Evolutionary conservation across 2,888 invertebrate species (phyloP), one percentile per base, ranked within the genome.

Genomic region (Eudasyphora cyanicolor): DNA sequence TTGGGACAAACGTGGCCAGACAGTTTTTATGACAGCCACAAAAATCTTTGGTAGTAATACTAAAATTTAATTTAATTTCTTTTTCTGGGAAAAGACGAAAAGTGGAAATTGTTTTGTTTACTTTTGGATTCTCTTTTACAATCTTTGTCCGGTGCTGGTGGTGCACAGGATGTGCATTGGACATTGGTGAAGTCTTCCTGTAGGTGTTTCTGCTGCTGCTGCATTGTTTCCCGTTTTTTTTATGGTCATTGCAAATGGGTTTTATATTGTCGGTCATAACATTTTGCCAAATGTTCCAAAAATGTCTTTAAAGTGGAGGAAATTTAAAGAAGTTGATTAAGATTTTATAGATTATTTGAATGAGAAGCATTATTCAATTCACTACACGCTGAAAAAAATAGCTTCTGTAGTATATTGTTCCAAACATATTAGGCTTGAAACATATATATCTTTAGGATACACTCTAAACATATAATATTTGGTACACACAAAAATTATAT

Each of bases 31-130:
- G 90, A 87, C 88, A 85, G 82, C 85, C 86, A 88, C 87, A 87
- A 87, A 87, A 89, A 89, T 89, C 89, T 87, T 62, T 82, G 75
- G 79, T 73, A 74, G 87, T 88, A 90, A 90, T 88, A 89, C 87
- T 89, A 89, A 90, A 89, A 90, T 91, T 90, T 88, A 89, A 90
- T 91, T 91, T 90, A 88, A 91, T 91, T 91, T 91, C 88, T 88
- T 89, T 24, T 32, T n/a, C 19, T 35, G 17, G 54, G 6, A 21
- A 62, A 79, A 79, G 81, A 82, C 69, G 60, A 76, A 79, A 45
- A 71, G 45, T 45, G 79, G 70, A 82, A 79, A 49, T 76, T 78
- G 70, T 73, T 73, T 60, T 29, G 27, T 35, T 73, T 32, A n/a
- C 73, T 71, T 24, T 5, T 57, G 45, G n/a, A n/a, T 45, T 45